A percentile compares a stretch with the other conserved stretches of the same genome.
These are phyloP conservation scores for Choloepus hoffmanni DNA, from an alignment of 2,113 vertebrate genomes.

Conservation along the genomic window DNA sequence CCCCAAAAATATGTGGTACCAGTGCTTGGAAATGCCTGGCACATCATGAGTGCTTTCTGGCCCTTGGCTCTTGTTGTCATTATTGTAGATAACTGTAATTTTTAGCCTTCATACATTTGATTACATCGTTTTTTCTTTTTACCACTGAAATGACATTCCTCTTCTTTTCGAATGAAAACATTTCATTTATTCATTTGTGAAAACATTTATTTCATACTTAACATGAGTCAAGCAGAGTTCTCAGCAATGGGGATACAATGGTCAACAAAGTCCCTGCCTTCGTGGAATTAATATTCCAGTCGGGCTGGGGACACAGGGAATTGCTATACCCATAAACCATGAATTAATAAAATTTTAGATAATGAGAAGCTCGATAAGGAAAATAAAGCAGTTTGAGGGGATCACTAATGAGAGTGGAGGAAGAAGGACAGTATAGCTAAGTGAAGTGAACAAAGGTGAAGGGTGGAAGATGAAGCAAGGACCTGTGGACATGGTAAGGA, in stretches of 20 bases:
- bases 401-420: background rate
- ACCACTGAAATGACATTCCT: background rate
- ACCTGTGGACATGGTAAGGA: background rate
- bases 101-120: background rate
- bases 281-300: background rate
- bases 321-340: background rate
- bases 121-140: background rate
- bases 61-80: background rate
- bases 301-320: background rate
- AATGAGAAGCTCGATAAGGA: background rate
- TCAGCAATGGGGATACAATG: background rate
- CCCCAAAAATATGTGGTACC: background rate
- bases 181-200: background rate
- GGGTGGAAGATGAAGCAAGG: background rate
- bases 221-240: background rate
- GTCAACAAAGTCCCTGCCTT: background rate
- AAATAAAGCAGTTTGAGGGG: constrained; percentile 33
- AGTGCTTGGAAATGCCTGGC: background rate
- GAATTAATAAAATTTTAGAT: background rate
- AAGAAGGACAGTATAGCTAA: background rate
- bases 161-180: constrained; percentile 39
- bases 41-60: background rate
- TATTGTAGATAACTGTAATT: background rate
- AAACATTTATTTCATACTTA: constrained; percentile 46
- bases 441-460: background rate